phyloP scores from a whole-genome alignment of 2,113 vertebrate species.

The Lonchura striata region DNA sequence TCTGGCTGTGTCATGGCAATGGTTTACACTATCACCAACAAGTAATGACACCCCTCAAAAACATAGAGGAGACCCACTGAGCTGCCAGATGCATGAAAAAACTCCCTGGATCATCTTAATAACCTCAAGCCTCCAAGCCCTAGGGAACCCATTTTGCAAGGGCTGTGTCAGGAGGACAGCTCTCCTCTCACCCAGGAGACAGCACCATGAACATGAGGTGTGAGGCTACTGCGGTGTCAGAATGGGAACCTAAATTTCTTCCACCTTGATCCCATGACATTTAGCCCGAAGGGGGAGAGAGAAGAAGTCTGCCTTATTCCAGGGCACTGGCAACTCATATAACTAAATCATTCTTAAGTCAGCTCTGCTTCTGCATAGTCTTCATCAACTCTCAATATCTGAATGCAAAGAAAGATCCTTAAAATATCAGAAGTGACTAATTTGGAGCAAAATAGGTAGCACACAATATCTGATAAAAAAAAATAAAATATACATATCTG shows the following conservation, averaged over 20 bases:
- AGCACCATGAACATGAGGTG: rapidly evolving
- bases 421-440: background rate
- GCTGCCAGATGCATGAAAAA: background rate
- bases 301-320: background rate
- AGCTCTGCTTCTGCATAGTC: background rate
- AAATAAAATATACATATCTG: background rate
- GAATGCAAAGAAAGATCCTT: background rate
- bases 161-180: background rate
- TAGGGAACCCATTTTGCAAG: background rate
- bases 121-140: background rate
- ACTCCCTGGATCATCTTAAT: background rate
- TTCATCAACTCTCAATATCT: rapidly evolving
- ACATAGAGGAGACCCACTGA: background rate
- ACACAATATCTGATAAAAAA: background rate
- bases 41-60: background rate
- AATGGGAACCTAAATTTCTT: background rate
- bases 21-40: background rate
- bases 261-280: background rate
- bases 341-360: background rate
- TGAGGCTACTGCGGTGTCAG: background rate
- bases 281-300: background rate
- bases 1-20: background rate
- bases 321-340: background rate
- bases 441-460: background rate
- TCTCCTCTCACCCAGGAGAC: background rate